These are phyloP conservation scores for Apodemus agrarius DNA, from an alignment of 2,797 vertebrate species.

Conservation along the genomic window DNA sequence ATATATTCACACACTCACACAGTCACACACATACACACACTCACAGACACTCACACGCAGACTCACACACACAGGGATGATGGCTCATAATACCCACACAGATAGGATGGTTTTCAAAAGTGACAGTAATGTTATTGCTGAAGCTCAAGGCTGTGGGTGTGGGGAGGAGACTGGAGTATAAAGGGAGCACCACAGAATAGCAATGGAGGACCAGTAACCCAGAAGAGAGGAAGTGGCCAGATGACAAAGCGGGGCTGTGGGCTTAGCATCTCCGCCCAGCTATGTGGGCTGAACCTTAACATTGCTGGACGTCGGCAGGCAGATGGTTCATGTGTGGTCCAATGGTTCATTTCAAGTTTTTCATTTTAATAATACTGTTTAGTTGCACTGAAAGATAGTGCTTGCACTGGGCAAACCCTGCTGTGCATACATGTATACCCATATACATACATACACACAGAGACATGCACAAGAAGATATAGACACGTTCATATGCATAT, in stretches of 20 bases:
- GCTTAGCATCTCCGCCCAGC: not conserved
- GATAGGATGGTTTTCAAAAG: not conserved
- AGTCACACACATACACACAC: not conserved
- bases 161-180: not conserved
- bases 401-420: not conserved
- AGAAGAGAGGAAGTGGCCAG: not conserved
- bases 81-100: not conserved
- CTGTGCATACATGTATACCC: not conserved
- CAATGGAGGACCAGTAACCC: not conserved
- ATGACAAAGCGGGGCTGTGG: no score
- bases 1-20: no score
- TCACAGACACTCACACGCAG: not conserved
- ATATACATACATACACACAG: not conserved
- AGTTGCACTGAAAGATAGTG: not conserved
- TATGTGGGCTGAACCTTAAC: not conserved
- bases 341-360: not conserved
- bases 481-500: not conserved
- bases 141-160: not conserved
- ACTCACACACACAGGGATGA: not conserved
- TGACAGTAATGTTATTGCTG: not conserved
- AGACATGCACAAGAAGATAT: not conserved
- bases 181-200: not conserved
- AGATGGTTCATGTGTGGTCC: not conserved
- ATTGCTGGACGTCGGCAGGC: no score
- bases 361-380: not conserved